These are phyloP conservation scores for Dromococcyx pavoninus DNA, from an alignment of 2,797 vertebrate genomes.

Conservation along the genomic window DNA sequence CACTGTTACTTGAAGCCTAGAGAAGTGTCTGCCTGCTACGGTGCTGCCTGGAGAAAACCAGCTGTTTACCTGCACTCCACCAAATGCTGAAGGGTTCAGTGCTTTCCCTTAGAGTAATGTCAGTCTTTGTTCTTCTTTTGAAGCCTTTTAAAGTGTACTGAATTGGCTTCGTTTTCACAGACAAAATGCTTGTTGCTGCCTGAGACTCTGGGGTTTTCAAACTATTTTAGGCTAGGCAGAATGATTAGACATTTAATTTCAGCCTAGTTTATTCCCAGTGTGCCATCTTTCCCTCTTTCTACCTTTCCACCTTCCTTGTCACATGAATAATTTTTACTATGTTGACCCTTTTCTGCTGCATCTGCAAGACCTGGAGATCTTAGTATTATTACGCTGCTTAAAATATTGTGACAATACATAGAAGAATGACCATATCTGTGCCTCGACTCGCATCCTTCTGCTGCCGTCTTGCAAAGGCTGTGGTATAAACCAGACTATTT, in stretches of 20 bases:
- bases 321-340: background rate
- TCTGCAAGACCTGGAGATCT: background rate
- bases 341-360: background rate
- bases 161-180: slow-evolving; percentile 20
- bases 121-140: slow-evolving; percentile 48
- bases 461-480: background rate
- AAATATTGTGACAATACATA: background rate
- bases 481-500: background rate
- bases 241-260: background rate
- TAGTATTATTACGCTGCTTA: background rate
- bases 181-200: slow-evolving; percentile 8
- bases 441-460: background rate
- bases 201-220: background rate
- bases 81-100: slow-evolving; percentile 23
- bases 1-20: background rate
- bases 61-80: slow-evolving; percentile 38
- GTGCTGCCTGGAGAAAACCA: slow-evolving; percentile 14
- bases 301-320: background rate
- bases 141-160: slow-evolving; percentile 38
- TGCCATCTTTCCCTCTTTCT: background rate
- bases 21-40: background rate
- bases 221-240: background rate
- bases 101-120: slow-evolving; percentile 6
- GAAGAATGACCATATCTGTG: background rate
- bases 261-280: background rate